Conservation (phyloP, 2,113 vertebrate genomes). For the Psettodes erumei region DNA sequence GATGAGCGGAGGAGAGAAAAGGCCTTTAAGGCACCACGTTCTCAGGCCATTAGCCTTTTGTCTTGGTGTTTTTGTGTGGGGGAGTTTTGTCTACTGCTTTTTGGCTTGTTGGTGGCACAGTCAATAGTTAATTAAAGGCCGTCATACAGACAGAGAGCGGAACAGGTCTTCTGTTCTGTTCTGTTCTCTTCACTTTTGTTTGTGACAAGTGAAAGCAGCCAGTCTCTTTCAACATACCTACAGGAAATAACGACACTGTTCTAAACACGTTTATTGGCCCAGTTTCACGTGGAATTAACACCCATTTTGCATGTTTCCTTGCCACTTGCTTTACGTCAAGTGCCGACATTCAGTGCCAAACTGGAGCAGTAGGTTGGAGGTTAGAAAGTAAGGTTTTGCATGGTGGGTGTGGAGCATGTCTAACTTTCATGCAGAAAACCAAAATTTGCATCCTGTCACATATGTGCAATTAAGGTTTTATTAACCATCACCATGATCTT, state of each 20-base stretch:
- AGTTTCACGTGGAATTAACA: background rate
- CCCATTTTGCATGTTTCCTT: background rate
- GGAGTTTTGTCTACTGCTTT: conserved; percentile 56
- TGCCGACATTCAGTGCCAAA: background rate
- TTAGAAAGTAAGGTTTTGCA: background rate
- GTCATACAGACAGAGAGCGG: conserved; percentile 22
- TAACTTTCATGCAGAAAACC: background rate
- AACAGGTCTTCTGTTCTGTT: background rate
- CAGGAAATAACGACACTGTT: background rate
- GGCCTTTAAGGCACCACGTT: conserved; percentile 64
- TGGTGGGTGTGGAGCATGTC: background rate
- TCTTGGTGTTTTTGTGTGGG: conserved; percentile 46
- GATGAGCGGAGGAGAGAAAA: conserved; percentile 33
- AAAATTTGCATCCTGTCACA: background rate
- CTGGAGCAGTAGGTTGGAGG: background rate
- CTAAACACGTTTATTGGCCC: background rate
- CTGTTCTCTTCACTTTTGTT: conserved; percentile 17
- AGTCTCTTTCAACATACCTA: background rate
- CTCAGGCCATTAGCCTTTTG: conserved; percentile 65
- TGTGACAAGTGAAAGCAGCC: conserved; percentile 3
- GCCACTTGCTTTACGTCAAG: background rate
- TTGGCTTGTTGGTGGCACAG: conserved; percentile 62
- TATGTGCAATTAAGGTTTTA: conserved; percentile 1
- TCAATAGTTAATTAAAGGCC: conserved; percentile 76
- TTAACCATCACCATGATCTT: background rate